Evolutionary conservation across 2,888 invertebrate species (phyloP).

Genomic region (Amphipoea lucens): DNA sequence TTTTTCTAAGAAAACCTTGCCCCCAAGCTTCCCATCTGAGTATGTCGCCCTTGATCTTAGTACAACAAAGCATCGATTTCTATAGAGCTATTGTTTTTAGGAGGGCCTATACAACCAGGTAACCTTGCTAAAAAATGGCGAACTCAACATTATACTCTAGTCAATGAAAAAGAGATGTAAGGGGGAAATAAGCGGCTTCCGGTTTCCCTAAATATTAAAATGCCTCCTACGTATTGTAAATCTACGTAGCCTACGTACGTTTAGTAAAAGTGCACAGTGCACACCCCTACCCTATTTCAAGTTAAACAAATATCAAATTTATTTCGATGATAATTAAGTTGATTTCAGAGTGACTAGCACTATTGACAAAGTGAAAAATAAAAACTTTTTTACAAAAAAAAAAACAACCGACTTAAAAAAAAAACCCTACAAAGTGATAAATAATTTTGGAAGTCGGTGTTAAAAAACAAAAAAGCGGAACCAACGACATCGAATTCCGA

Average conservation of each 20-base stretch:
- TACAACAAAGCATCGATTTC: conserved; percentile 75
- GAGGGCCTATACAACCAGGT: conserved; percentile 73
- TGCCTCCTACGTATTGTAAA: neutral
- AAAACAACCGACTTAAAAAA: no score
- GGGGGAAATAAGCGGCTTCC: neutral
- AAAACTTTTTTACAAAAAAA: no score
- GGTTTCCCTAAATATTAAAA: neutral
- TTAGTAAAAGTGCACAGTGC: no score
- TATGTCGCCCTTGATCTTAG: conserved; percentile 69
- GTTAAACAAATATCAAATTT: no score
- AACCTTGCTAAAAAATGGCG: conserved; percentile 70
- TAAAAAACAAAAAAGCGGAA: no score
- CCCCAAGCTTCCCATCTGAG: conserved; percentile 27
- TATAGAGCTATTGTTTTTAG: conserved; percentile 77
- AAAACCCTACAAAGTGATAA: no score
- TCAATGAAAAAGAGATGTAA: conserved; percentile 11
- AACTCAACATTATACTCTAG: conserved; percentile 35
- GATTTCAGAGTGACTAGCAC: no score
- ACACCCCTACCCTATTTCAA: no score
- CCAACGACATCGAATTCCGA: no score
- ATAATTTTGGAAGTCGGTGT: no score
- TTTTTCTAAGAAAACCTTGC: conserved; percentile 37
- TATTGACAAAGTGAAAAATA: no score
- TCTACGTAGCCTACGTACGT: neutral
- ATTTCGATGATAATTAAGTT: no score